These are phyloP conservation scores for Yponomeuta malinellus DNA, from an alignment of 2,888 invertebrate genomes.

Conservation along the genomic window DNA sequence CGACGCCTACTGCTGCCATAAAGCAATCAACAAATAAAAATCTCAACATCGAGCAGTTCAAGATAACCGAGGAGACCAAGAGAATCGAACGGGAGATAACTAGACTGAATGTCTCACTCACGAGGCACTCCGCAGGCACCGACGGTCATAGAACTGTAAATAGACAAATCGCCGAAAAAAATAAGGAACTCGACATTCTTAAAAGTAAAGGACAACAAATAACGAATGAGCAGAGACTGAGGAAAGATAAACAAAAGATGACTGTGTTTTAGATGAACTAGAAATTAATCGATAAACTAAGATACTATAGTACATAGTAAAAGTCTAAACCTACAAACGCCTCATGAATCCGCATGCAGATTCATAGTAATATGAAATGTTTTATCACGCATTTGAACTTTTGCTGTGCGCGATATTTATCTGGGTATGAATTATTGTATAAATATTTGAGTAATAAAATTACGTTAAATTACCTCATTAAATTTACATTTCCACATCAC, in stretches of 20 bases:
- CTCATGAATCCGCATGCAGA: too few relatives aligned
- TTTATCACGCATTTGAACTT: too few relatives aligned
- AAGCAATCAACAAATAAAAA: constrained; percentile 78
- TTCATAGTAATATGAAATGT: too few relatives aligned
- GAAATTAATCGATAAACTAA: too few relatives aligned
- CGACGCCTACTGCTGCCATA: constrained; percentile 33
- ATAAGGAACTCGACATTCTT: constrained; percentile 77
- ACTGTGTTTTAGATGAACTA: constrained; percentile 77
- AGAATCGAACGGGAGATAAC: constrained; percentile 80
- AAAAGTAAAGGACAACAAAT: constrained; percentile 78
- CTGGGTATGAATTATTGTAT: too few relatives aligned
- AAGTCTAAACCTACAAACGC: not conserved
- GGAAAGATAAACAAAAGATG: constrained; percentile 85
- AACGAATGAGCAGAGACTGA: constrained; percentile 80
- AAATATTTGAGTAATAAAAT: too few relatives aligned
- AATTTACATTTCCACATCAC: too few relatives aligned
- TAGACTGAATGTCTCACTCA: constrained; percentile 79
- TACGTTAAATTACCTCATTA: too few relatives aligned
- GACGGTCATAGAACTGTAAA: constrained; percentile 77
- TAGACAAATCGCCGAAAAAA: constrained; percentile 76
- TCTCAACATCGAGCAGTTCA: constrained; percentile 83
- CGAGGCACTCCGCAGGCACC: constrained; percentile 77
- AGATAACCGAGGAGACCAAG: constrained; percentile 82
- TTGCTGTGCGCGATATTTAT: too few relatives aligned
- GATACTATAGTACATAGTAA: not conserved